Evolutionary conservation across 2,797 vertebrate genomes (phyloP), one percentile per base, ranked within the genome.

Genomic region (Epinephelus malabaricus): DNA sequence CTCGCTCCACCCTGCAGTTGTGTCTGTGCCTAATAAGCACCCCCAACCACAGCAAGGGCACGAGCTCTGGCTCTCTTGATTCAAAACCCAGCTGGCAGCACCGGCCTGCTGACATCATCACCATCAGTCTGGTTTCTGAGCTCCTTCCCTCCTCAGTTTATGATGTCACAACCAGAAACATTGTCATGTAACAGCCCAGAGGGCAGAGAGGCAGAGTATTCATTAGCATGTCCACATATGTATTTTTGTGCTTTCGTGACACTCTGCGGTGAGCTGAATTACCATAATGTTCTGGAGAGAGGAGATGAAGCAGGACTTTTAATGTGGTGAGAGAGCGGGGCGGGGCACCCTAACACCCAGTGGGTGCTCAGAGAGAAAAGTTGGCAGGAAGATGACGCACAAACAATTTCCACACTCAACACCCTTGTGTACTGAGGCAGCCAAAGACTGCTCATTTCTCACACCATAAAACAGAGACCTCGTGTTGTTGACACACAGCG

Each of bases 11-110:
- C 93, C 94, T 91, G 83, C 82, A 86, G 83, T 90, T 86, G 75
- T 82, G 90, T 91, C 89, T 90, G 89, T 74, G 83, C 70, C 82
- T 94, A 94, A 94, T 92, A 93, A 92, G 86, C 92, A 90, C 71
- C 87, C 86, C 79, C 70, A 0, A 90, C 92, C 89, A 83, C 92
- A 93, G 88, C 78, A 73, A 89, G 83, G 86, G 86, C 79, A 76
- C 81, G 61, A 12, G 78, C 86, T 83, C 68, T 55, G 40, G 75
- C 71, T 85, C 82, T 40, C 75, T 75, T 38, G 1, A 86, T 85
- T 87, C 78, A 87, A 89, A 93, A 76, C 85, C 83, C 92, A 90
- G 90, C 89, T 92, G 91, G 88, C 78, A 84, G 76, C 82, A 5
- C 72, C 49, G 69, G 75, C 78, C 85, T 54, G 87, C 70, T 94